Conservation (phyloP, 2,113 vertebrate species). For the Platichthys flesus region DNA sequence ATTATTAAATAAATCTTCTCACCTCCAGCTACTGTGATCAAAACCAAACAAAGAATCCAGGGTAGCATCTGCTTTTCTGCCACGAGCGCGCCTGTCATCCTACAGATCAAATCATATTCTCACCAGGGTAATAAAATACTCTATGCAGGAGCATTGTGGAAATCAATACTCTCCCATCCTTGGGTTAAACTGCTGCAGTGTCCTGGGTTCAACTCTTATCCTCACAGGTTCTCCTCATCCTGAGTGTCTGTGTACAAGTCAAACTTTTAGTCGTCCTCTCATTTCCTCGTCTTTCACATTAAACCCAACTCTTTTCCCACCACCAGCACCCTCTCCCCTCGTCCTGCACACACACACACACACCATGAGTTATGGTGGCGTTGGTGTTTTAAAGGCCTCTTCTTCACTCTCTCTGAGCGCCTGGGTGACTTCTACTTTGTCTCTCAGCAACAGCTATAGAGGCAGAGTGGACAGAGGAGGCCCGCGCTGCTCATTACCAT, state of each 20-base stretch:
- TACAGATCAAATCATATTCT: background rate
- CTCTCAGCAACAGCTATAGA: conserved; percentile 76
- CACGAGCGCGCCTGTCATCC: conserved; percentile 15
- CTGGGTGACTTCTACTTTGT: conserved; percentile 76
- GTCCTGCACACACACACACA: conserved; percentile 3
- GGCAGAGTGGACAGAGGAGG: conserved; percentile 57
- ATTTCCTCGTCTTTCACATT: background rate
- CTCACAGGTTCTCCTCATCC: background rate
- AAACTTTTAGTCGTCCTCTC: background rate
- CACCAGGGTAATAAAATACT: background rate
- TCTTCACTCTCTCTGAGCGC: conserved; percentile 37
- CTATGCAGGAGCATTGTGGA: background rate
- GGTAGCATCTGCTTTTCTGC: background rate
- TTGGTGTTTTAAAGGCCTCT: conserved; percentile 55
- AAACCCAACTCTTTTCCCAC: conserved; percentile 5
- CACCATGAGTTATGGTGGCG: conserved; percentile 57
- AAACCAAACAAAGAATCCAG: conserved; percentile 50
- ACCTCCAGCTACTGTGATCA: conserved; percentile 53
- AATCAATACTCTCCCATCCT: background rate
- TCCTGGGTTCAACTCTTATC: background rate
- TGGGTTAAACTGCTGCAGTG: background rate
- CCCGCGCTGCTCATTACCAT: conserved; percentile 73
- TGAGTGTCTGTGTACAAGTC: background rate
- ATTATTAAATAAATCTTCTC: conserved; percentile 17
- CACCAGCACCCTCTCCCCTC: background rate